Base-by-base conservation (phyloP, 1,140 invertebrate genomes). In the Mylabris phalerata region DNA sequence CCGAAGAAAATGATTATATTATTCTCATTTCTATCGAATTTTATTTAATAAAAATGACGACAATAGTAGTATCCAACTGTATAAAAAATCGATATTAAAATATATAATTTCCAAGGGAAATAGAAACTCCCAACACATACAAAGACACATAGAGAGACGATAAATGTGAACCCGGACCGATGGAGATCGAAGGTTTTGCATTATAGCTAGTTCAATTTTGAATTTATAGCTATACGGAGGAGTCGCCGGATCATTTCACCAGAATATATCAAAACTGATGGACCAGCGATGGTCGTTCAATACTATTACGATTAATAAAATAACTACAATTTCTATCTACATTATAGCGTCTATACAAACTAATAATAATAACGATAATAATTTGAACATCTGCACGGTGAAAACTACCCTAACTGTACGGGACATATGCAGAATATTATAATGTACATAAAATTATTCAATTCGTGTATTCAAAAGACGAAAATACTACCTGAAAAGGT, bases 131-230 rank as follows among this genome's bases (percentile, higher is more conserved):
- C 40, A 26, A 38, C 10, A 19, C 19, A 19, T 19, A 32, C 32
- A 5, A 32, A 5, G 4, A 7, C 32, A 45, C 51, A 54, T 9
- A 42, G 52, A 55, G 26, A 44, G 52, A 11, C 52, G 47, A 55
- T 55, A 55, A 55, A 55, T 55, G 52, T 26, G 52, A 55, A 47
- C 44, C 52, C 44, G 39, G 45, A 38, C 52, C 64, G 62, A 64
- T 63, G 58, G 50, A 68, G 66, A 68, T 66, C 62, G 66, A 66
- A 66, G 59, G 51, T 61, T 64, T 59, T 65, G 62, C 66, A 57
- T 68, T 64, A 63, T 64, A 63, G 62, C 66, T 52, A 55, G 62
- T 59, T 65, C 66, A 66, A 66, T 68, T 68, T 68, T 61, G 56
- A 68, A 68, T 68, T 64, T 68, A 68, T 65, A 49, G 64, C 66